Base-by-base conservation (phyloP, 2,797 vertebrate genomes). In the Pipistrellus kuhlii region DNA sequence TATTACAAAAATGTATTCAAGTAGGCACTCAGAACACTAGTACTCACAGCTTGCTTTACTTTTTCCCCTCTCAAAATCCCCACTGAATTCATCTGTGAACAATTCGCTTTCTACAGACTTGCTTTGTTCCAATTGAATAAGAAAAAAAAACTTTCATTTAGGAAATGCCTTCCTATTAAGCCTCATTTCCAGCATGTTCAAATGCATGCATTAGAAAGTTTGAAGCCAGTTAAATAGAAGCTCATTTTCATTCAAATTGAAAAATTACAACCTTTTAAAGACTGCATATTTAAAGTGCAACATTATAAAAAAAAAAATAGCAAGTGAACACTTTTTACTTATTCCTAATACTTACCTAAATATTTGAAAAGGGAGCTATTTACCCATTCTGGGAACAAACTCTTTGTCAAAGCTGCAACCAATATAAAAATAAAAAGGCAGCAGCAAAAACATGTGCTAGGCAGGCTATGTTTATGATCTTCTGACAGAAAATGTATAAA, bases 401-500 rank as follows among this genome's bases (percentile, higher is more conserved):
- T 98, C 97, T 98, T 98, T 96, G 97, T 98, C 97, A 98, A 98
- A 96, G 86, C 64, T 94, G 71, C 27, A 96, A 95, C 93, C 76
- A 95, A 97, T 69, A 96, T 80, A 97, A 88, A 96, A 96, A 97
- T 94, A 93, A 94, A 98, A 98, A 96, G 88, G 66, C 95, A 97
- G 85, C 85, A 94, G 78, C 92, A 95, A 98, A 98, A 98, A 96
- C 96, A 98, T 92, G 95, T 93, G 90, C 93, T 88, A 95, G 92
- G 93, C 38, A 41, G 96, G 92, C 93, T 95, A 57, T 97, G 97
- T 98, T 98, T 98, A 98, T 96, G 97, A 98, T 98, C 68, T 84
- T 48, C 88, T 98, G 97, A 97, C 97, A 98, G 96, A 97, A 97
- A 94, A 97, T 94, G 77, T 97, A 97, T 97, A 98, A 98, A 98